A percentile compares a stretch with the other conserved stretches of the same genome.
Evolutionary conservation across 2,113 vertebrate species (phyloP).

Genomic region (Hypomesus transpacificus): DNA sequence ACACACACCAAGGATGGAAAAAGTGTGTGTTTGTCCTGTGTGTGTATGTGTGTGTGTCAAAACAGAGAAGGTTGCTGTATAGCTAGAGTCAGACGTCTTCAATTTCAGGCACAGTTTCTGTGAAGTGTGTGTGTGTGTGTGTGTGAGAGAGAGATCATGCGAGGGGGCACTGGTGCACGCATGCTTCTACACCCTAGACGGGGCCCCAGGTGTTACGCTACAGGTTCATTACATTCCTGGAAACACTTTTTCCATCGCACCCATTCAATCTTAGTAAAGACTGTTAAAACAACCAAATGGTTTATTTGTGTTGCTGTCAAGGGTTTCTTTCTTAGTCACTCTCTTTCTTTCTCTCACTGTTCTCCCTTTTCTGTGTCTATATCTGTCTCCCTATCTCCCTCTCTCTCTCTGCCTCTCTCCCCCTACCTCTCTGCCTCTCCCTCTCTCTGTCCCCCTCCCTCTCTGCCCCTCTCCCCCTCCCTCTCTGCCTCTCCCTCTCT

Average conservation of each 20-base stretch:
- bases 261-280: constrained; percentile 5
- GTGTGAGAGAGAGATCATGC: too few species aligned
- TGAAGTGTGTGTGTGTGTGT: too few species aligned
- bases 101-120: too few species aligned
- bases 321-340: neutral
- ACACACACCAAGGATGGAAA: too few species aligned
- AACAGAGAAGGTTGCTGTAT: constrained; percentile 4
- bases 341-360: neutral
- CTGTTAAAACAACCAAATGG: neutral
- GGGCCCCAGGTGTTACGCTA: neutral
- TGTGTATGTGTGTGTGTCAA: constrained; percentile 30
- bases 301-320: constrained; percentile 5
- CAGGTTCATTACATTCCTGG: constrained; percentile 11
- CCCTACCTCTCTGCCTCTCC: neutral
- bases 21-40: constrained; percentile 7
- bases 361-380: neutral
- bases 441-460: neutral
- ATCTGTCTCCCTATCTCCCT: too few species aligned
- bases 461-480: neutral
- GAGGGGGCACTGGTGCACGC: too few species aligned
- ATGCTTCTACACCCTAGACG: neutral
- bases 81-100: too few species aligned
- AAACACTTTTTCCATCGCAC: constrained; percentile 12
- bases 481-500: neutral
- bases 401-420: too few species aligned